Conservation (phyloP, 2,797 vertebrate genomes). For the Acropternis orthonyx region DNA sequence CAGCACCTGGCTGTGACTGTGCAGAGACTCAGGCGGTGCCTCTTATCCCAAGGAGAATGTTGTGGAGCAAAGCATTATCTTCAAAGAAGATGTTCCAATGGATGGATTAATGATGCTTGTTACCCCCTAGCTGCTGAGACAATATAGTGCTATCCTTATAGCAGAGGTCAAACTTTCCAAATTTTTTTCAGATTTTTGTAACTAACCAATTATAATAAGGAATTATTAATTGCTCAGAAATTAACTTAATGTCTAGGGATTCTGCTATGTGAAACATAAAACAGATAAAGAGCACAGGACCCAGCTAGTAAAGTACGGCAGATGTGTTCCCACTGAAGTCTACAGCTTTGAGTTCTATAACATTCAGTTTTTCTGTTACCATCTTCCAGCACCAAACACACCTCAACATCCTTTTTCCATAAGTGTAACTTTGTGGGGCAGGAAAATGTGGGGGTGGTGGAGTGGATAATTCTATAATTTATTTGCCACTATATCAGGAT, state of each 20-base stretch:
- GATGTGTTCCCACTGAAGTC: background rate
- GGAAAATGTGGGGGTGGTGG: rapidly evolving
- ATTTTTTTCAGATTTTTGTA: background rate
- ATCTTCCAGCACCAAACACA: background rate
- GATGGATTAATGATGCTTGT: background rate
- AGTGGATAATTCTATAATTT: background rate
- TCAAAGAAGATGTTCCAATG: background rate
- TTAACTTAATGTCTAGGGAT: background rate
- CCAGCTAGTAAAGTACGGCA: background rate
- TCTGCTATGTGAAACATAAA: no score
- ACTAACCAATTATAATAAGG: background rate
- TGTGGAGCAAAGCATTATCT: background rate
- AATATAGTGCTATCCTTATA: rapidly evolving
- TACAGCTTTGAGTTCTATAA: background rate
- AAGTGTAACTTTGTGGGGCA: background rate
- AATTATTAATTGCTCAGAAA: background rate
- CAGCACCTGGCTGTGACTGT: background rate
- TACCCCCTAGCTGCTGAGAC: background rate
- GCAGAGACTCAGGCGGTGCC: background rate
- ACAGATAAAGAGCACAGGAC: background rate
- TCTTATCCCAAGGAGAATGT: background rate
- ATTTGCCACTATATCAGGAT: background rate
- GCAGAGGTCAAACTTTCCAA: background rate
- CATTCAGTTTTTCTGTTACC: background rate
- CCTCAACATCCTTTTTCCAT: background rate